Conservation (phyloP, 2,797 vertebrate species). For the Ataeniobius toweri region DNA sequence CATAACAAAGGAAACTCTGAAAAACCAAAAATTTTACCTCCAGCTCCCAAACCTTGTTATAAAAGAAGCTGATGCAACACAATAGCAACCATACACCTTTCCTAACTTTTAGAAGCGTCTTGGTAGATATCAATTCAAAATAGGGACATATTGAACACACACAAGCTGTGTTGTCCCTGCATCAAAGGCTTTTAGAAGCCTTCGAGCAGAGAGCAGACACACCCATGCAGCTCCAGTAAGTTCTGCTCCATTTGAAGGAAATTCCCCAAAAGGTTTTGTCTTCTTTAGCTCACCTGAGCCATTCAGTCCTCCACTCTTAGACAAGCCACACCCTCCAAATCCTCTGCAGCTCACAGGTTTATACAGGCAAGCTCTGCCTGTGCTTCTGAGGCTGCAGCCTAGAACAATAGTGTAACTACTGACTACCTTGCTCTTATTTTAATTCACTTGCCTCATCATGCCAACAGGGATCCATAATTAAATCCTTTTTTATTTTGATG, state of each 20-base stretch:
- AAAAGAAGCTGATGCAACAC: background rate
- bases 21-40: background rate
- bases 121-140: background rate
- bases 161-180: conserved; percentile 5
- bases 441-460: conserved; percentile 44
- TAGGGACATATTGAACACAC: background rate
- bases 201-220: conserved; percentile 17
- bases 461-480: conserved; percentile 59
- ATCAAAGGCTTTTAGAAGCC: conserved; percentile 4
- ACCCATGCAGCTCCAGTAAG: conserved; percentile 22
- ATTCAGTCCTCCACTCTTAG: conserved; percentile 45
- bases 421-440: conserved; percentile 40
- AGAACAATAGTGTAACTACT: conserved; percentile 59
- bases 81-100: background rate
- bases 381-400: conserved; percentile 38
- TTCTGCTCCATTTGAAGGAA: conserved; percentile 47
- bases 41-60: background rate
- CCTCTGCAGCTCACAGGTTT: conserved; percentile 57
- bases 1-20: background rate
- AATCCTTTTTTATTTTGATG: conserved; percentile 60
- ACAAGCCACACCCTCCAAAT: conserved; percentile 66
- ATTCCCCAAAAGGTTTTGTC: conserved; percentile 59
- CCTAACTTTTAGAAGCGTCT: background rate
- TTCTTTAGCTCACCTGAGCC: conserved; percentile 59
- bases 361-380: conserved; percentile 58